These are phyloP conservation scores for Neotragus moschatus DNA, from an alignment of 2,113 vertebrate genomes.

Conservation along the genomic window DNA sequence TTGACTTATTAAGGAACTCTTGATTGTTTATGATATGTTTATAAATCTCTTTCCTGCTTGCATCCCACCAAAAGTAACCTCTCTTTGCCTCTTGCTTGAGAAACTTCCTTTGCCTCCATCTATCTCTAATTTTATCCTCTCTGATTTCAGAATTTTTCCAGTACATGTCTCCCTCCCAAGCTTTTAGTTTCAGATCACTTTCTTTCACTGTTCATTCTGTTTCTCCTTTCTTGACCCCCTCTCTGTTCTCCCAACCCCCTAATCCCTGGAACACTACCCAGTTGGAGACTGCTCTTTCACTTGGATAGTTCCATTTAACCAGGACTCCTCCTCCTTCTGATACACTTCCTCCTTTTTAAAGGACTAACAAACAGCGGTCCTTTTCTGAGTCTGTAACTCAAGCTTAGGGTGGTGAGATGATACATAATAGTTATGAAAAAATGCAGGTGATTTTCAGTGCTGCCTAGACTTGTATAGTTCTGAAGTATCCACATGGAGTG, in stretches of 20 bases:
- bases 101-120: background rate
- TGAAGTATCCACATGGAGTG: background rate
- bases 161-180: background rate
- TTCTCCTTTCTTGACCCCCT: slow-evolving; percentile 65
- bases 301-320: slow-evolving; percentile 64
- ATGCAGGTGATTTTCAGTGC: slow-evolving; percentile 37
- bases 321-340: slow-evolving; percentile 48
- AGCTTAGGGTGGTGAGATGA: slow-evolving; percentile 42
- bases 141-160: slow-evolving; percentile 10
- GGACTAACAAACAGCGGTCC: slow-evolving; percentile 60
- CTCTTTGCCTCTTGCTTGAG: background rate
- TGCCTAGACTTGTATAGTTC: background rate
- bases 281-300: slow-evolving; percentile 59
- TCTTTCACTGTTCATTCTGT: slow-evolving; percentile 59
- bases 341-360: slow-evolving; percentile 68
- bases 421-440: slow-evolving; percentile 47
- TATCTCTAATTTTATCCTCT: slow-evolving; percentile 11
- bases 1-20: background rate
- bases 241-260: slow-evolving; percentile 61
- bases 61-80: background rate
- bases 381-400: slow-evolving; percentile 50
- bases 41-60: slow-evolving; percentile 16
- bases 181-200: slow-evolving; percentile 52
- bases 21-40: background rate
- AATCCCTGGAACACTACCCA: slow-evolving; percentile 71